Evolutionary conservation across 2,113 vertebrate species (phyloP), one percentile per base, ranked within the genome.

Genomic region (Epinephelus cyanopodus): DNA sequence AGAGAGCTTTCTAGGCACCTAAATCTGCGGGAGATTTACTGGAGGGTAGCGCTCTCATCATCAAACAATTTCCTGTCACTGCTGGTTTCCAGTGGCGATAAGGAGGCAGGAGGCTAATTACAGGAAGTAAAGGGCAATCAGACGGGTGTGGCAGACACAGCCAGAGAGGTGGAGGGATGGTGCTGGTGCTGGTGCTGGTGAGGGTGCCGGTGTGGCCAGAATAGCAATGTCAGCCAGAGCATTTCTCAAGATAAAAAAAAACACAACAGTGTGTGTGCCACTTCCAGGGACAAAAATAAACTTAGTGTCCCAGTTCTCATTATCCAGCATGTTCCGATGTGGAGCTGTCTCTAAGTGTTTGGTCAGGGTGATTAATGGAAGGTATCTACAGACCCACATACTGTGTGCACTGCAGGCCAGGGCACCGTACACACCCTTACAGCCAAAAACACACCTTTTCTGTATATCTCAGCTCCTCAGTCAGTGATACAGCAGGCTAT

Each of bases 111-210:
- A 79, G 81, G 91, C 85, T 93, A 93, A 94, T 93, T 86, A 74
- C 91, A 92, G 93, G 93, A 95, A 94, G 89, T 61, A 86, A 42
- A 61, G 89, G 61, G 84, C 83, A 91, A 94, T 93, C 84, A 91
- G 73, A 80, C 4, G 88, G 93, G 94, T 53, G 92, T 87, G 90
- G 86, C 81, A 29, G 45, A 17, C 37, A 11, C 6, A 60, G 62
- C 33, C 81, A 53, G 53, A 58, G 58, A 47, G 64, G 64, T 52
- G 17, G 56, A 15, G 45, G 6, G 62, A 6, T 17, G 37, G 48
- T 50, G 42, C 33, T 14, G 25, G 62, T 50, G 58, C 23, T 1
- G 72, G 37, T 12, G 66, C 48, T 1, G 21, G 58, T 21, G 27
- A 48, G 9, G 42, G 45, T 23, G 27, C 67, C 19, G 57, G 19